Conservation (phyloP, 2,797 vertebrate genomes). For the Poeciliopsis infans region DNA sequence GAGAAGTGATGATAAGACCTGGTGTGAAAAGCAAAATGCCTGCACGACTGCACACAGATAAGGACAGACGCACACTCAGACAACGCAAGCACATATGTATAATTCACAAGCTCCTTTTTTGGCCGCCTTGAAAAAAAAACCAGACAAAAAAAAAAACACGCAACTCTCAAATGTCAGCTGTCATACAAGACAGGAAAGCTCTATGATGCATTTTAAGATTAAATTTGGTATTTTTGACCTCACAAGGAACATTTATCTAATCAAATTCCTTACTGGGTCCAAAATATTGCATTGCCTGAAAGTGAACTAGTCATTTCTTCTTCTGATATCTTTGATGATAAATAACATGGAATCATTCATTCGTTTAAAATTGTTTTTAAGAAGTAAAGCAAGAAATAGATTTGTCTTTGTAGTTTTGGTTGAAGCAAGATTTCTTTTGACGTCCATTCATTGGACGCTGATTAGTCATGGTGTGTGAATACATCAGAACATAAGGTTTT, state of each 20-base stretch:
- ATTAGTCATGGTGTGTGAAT: not conserved
- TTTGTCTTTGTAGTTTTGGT: not conserved
- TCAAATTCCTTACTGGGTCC: not conserved
- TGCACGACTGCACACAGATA: not conserved
- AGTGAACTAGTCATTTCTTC: not conserved
- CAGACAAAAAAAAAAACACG: not conserved
- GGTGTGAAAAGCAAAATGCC: constrained; percentile 4
- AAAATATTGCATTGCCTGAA: not conserved
- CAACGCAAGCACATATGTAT: not conserved
- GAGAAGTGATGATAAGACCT: constrained; percentile 46
- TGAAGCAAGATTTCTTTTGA: not conserved
- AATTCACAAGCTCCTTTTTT: not conserved
- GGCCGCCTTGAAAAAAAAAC: not conserved
- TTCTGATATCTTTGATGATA: not conserved
- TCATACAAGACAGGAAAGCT: not conserved
- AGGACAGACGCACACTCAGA: not conserved
- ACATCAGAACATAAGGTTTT: not conserved
- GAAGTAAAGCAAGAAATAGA: not conserved
- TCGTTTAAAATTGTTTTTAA: not conserved
- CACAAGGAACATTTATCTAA: no score
- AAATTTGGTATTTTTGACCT: not conserved
- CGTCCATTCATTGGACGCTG: not conserved
- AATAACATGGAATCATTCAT: not conserved
- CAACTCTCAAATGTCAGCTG: not conserved
- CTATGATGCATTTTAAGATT: not conserved